A percentile compares a stretch with the other conserved stretches of the same genome.
These are phyloP conservation scores for Pseudomyrmex pallidus DNA, from an alignment of 1,140 invertebrate species.

Conservation along the genomic window DNA sequence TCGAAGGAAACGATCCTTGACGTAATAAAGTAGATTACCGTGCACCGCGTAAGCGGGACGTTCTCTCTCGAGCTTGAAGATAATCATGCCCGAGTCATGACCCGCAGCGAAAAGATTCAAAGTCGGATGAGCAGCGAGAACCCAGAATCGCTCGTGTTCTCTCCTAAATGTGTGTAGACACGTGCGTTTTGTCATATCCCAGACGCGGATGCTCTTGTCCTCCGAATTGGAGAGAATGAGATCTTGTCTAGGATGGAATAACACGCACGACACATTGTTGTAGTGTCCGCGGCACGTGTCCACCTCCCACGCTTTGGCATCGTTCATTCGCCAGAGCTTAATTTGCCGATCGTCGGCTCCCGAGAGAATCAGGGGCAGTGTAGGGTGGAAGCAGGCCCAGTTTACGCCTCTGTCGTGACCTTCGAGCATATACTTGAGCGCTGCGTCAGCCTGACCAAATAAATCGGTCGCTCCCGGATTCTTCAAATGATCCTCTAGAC, in stretches of 20 bases:
- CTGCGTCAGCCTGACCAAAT: conserved; percentile 98
- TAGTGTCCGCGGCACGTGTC: conserved; percentile 99
- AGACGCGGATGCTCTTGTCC: conserved; percentile 98
- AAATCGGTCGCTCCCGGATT: conserved; percentile 96
- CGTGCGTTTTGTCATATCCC: conserved; percentile 99
- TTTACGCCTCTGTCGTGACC: conserved; percentile 99
- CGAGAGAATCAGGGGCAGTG: conserved; percentile 97
- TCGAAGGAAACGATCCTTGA: conserved; percentile 97
- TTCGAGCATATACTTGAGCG: conserved; percentile 99
- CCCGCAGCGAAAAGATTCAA: conserved; percentile 96
- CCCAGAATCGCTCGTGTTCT: conserved; percentile 99
- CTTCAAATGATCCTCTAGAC: conserved; percentile 95
- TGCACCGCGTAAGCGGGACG: conserved; percentile 97
- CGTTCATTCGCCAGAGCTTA: conserved; percentile 99
- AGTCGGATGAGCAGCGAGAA: conserved; percentile 95
- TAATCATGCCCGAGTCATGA: conserved; percentile 97
- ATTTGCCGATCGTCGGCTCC: conserved; percentile 99
- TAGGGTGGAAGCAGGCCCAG: conserved; percentile 99
- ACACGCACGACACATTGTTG: conserved; percentile 99
- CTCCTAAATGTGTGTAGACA: conserved; percentile 97
- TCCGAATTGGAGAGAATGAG: conserved; percentile 99
- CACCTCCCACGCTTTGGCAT: conserved; percentile 99
- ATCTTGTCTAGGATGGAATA: conserved; percentile 99
- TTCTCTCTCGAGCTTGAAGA: conserved; percentile 96
- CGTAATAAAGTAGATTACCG: conserved; percentile 97